Evolutionary conservation across 2,888 invertebrate species (phyloP).

Genomic region (Calameuta idolon): DNA sequence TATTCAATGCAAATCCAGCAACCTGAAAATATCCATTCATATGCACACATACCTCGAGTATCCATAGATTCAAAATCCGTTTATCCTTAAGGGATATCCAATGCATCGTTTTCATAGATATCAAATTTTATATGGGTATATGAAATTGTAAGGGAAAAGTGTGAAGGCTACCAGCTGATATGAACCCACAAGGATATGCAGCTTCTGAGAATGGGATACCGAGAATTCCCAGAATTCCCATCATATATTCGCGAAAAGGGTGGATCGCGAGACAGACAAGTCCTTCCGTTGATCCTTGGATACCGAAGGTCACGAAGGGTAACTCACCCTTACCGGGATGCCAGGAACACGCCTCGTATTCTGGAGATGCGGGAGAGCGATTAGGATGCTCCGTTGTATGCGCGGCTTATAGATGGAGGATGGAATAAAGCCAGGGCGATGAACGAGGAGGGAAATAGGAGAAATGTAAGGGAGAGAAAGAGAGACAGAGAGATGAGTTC

Average conservation of each 20-base stretch:
- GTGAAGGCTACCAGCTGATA: slow-evolving; percentile 32
- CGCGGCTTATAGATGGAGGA: slow-evolving; percentile 30
- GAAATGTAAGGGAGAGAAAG: slow-evolving; percentile 14
- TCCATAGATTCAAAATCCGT: neutral
- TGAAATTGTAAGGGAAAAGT: neutral
- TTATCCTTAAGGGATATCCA: neutral
- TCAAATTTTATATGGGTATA: neutral
- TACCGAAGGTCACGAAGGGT: slow-evolving; percentile 23
- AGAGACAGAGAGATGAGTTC: slow-evolving; percentile 29
- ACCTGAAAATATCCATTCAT: no score
- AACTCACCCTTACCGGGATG: slow-evolving; percentile 3
- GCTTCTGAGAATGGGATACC: slow-evolving; percentile 42
- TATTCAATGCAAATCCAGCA: no score
- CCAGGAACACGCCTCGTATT: slow-evolving; percentile 29
- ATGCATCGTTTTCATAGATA: neutral
- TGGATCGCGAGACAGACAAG: slow-evolving; percentile 30
- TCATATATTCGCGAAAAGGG: slow-evolving; percentile 32
- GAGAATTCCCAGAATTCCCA: slow-evolving; percentile 39
- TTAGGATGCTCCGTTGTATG: slow-evolving; percentile 44
- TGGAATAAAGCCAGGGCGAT: slow-evolving; percentile 13
- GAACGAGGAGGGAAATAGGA: neutral
- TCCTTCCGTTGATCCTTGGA: slow-evolving; percentile 37
- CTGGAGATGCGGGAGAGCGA: slow-evolving; percentile 42
- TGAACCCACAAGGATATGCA: slow-evolving; percentile 40
- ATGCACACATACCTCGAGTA: no score